phyloP scores from a whole-genome alignment of 2,113 vertebrate species.

The Xenopus laevis region DNA sequence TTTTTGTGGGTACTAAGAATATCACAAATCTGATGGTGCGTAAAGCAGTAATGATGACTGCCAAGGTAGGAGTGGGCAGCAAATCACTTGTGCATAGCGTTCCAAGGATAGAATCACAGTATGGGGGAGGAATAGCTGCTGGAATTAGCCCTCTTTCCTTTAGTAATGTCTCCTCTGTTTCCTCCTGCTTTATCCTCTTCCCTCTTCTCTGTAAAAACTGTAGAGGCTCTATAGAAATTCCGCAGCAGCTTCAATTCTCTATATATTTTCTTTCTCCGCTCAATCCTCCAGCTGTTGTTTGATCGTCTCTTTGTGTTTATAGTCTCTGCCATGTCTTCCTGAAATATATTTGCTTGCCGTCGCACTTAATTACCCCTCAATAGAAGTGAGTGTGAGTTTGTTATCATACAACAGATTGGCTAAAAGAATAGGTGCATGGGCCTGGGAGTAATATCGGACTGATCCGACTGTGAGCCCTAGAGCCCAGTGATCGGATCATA shows the following conservation, averaged over 20 bases:
- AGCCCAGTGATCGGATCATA: no score
- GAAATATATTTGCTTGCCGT: background rate
- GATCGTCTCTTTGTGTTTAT: background rate
- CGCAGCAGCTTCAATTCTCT: no score
- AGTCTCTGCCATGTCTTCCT: background rate
- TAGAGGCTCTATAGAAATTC: no score
- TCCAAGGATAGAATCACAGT: background rate
- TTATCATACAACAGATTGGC: no score
- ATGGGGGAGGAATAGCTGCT: background rate
- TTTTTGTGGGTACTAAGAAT: background rate
- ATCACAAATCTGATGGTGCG: background rate
- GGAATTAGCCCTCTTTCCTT: background rate
- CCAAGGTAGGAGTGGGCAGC: background rate
- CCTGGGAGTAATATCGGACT: no score
- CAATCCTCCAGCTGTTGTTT: background rate
- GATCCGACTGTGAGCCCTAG: no score
- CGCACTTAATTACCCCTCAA: conserved; percentile 5
- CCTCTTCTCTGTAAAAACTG: no score
- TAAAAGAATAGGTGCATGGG: no score
- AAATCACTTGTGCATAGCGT: background rate
- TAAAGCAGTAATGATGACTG: background rate
- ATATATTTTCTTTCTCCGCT: no score
- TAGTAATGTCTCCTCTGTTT: background rate
- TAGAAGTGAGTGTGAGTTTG: background rate
- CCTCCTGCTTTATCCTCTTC: background rate